Evolutionary conservation across 2,888 invertebrate genomes (phyloP), one percentile per base, ranked within the genome.

Genomic region (Erebia palarica): DNA sequence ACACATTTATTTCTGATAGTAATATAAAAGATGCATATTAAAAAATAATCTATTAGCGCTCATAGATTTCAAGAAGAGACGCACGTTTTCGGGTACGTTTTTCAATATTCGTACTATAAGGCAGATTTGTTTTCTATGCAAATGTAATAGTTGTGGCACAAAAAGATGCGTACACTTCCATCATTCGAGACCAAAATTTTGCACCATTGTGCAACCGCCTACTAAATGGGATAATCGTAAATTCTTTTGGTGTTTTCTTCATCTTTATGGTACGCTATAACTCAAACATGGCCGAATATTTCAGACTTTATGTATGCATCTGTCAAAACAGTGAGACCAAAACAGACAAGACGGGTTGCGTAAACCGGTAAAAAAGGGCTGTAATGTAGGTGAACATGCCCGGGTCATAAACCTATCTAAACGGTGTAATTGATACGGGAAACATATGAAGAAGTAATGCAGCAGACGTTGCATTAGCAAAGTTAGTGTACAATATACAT

Each of bases 401-500:
- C 49, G 79, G 78, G 78, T 76, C 73, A 74, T 76, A 76, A 79
- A 82, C 80, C 80, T 75, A 76, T 82, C 89, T 89, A 90, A 90
- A 85, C 79, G 82, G 77, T 83, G 82, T 90, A 90, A 90, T 89
- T 89, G 88, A 81, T 86, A 83, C 78, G 74, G 83, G 80, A 86
- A 87, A 90, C 86, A 88, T 72, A 70, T 75, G 76, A 77, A 77
- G 77, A 77, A 78, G 72, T 69, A 75, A 77, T 66, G 68, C 68
- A 69, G 76, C 75, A 53, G 65, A 72, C 76, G 78, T 75, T 78
- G 80, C 82, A 85, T 86, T 86, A 88, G 86, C 78, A 76, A 79
- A 75, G 82, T 86, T 87, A 87, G 86, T 82, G 75, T 71, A 68
- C 74, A 70, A 58, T 69, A 55, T 65, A 65, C 75, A 68, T 73